phyloP scores from a whole-genome alignment of 2,797 vertebrate species.

The Xyrichtys novacula region DNA sequence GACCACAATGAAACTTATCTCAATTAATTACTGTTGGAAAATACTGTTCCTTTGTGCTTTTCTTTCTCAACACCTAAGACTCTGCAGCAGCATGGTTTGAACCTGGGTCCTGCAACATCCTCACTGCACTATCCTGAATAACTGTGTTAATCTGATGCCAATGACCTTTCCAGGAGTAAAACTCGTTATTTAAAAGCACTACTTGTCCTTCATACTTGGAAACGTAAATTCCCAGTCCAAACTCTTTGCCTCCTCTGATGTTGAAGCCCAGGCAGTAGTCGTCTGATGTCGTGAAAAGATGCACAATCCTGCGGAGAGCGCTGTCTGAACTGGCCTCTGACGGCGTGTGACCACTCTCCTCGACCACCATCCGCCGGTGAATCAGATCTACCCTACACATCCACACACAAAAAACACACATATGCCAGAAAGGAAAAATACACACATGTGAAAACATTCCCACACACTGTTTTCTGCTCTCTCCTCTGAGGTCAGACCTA shows the following conservation, averaged over 20 bases:
- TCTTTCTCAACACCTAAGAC: slow-evolving; percentile 11
- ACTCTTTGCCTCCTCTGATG: slow-evolving; percentile 97
- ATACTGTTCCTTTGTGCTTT: not conserved
- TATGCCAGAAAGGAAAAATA: slow-evolving; percentile 9
- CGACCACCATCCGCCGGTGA: slow-evolving; percentile 93
- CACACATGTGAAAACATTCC: slow-evolving; percentile 18
- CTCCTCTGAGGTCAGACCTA: slow-evolving; percentile 18
- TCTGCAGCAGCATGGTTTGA: not conserved
- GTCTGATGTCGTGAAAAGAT: slow-evolving; percentile 96
- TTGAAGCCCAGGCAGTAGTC: slow-evolving; percentile 98
- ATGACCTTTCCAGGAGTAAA: not conserved
- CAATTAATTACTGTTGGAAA: slow-evolving; percentile 15
- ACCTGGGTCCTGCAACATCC: not conserved
- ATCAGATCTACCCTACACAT: slow-evolving; percentile 93
- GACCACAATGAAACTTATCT: too few relatives aligned
- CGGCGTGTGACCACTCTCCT: slow-evolving; percentile 86
- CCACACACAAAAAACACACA: slow-evolving; percentile 23
- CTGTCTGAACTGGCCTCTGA: slow-evolving; percentile 89
- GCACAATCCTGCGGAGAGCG: slow-evolving; percentile 89
- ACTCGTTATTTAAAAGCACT: not conserved
- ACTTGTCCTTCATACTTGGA: slow-evolving; percentile 90
- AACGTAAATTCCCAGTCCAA: slow-evolving; percentile 97
- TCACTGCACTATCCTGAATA: slow-evolving; percentile 1
- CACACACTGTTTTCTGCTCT: slow-evolving; percentile 12
- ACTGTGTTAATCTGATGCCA: not conserved